A percentile compares a stretch with the other conserved stretches of the same genome.
phyloP scores from a whole-genome alignment of 2,797 vertebrate species.

The Merluccius polli region DNA sequence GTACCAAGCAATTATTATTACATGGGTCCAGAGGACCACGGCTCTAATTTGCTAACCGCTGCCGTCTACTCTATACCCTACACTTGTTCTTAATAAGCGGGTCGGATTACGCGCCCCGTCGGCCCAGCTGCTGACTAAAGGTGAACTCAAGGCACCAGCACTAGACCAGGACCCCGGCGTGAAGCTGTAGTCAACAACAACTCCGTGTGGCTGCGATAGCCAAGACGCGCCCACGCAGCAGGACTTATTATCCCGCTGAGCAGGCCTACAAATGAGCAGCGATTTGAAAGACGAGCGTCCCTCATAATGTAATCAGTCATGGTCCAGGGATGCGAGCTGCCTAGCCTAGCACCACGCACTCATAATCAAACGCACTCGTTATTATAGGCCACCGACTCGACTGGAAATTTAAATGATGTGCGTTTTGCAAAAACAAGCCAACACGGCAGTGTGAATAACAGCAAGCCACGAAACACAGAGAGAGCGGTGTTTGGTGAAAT shows the following conservation, averaged over 20 bases:
- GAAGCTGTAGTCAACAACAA: conserved; percentile 17
- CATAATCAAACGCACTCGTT: conserved; percentile 33
- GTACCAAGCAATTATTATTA: background rate
- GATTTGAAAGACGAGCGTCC: conserved; percentile 24
- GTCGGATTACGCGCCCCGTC: conserved; percentile 33
- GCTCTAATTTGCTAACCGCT: background rate
- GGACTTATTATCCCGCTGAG: conserved; percentile 11
- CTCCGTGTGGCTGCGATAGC: background rate
- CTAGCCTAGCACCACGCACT: background rate
- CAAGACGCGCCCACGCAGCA: conserved; percentile 26
- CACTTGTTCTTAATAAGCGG: conserved; percentile 42
- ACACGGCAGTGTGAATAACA: conserved; percentile 16
- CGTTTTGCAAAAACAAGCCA: conserved; percentile 43
- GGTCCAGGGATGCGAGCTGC: conserved; percentile 17
- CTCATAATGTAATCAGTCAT: conserved; percentile 4
- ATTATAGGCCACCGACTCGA: conserved; percentile 42
- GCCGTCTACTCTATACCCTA: background rate
- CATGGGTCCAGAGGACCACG: background rate
- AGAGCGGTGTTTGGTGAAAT: conserved; percentile 40
- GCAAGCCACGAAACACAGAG: conserved; percentile 27
- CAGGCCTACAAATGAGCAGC: conserved; percentile 9
- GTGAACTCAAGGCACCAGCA: background rate
- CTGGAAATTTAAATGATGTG: conserved; percentile 54
- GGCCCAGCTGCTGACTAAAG: conserved; percentile 34
- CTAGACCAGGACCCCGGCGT: conserved; percentile 8